Percentiles rank a stretch among this genome's conserved stretches.
Conservation (phyloP, 2,113 vertebrate species). For the Equus quagga region DNA sequence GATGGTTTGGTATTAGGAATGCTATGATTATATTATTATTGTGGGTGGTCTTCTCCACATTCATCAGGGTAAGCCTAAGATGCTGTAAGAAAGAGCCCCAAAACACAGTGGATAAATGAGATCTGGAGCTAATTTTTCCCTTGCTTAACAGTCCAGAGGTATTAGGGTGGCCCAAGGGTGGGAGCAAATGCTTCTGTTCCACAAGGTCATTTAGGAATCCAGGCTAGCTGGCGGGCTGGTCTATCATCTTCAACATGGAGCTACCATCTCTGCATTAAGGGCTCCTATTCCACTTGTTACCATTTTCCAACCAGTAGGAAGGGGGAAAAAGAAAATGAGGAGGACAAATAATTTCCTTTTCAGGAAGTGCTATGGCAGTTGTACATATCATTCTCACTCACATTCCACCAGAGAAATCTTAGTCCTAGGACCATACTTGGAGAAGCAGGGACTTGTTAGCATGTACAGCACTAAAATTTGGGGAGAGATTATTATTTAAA, state of each 20-base stretch:
- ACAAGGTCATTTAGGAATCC: background rate
- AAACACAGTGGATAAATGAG: background rate
- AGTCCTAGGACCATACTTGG: background rate
- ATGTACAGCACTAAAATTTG: background rate
- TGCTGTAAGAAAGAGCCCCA: background rate
- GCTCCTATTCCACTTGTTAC: background rate
- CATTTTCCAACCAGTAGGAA: background rate
- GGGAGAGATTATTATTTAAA: background rate
- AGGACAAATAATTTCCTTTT: background rate
- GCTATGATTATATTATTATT: background rate
- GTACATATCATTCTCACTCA: background rate
- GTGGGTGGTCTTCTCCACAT: background rate
- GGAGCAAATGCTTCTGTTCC: background rate
- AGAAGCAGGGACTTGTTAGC: background rate
- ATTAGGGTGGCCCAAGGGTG: background rate
- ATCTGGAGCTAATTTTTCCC: background rate
- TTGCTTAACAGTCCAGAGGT: background rate
- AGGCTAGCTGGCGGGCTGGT: background rate
- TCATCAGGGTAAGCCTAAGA: background rate
- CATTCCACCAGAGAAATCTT: background rate
- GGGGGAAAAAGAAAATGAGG: background rate
- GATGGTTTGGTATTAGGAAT: background rate
- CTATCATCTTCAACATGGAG: rapidly evolving
- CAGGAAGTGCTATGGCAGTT: background rate
- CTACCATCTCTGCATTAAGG: background rate